These are phyloP conservation scores for Lytechinus pictus DNA, from an alignment of 35 echinoderm and acorn worm genomes.

Conservation along the genomic window DNA sequence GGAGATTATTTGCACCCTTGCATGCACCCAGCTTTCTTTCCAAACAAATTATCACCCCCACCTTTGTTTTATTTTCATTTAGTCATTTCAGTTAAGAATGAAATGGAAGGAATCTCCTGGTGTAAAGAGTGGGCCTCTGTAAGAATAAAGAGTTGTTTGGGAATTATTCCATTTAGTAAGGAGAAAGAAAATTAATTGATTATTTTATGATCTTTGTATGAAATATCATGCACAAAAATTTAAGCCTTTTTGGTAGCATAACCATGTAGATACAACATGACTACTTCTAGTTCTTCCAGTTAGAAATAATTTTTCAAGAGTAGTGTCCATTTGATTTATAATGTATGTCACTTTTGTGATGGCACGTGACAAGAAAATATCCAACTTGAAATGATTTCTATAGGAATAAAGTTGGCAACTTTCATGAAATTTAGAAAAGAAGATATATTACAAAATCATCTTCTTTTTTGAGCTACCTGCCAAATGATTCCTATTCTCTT, in stretches of 20 bases:
- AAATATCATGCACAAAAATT: constrained; percentile 38
- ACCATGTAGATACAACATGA: constrained; percentile 46
- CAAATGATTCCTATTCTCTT: constrained; percentile 43
- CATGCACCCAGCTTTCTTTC: constrained; percentile 8
- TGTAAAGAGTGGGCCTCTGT: constrained; percentile 9
- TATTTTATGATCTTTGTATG: constrained; percentile 5
- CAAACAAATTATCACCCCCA: background rate
- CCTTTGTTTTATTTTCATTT: background rate
- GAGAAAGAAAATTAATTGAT: background rate
- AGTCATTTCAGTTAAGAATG: background rate
- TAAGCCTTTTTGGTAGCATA: constrained; percentile 33
- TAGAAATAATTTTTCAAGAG: constrained; percentile 44
- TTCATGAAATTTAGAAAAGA: background rate
- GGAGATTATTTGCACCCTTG: background rate
- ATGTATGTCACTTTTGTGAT: constrained; percentile 17
- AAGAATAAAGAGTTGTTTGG: constrained; percentile 4
- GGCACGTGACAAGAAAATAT: constrained; percentile 33
- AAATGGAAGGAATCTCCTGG: background rate
- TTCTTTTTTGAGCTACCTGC: constrained; percentile 36
- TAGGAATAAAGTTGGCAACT: constrained; percentile 34
- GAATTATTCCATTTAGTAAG: background rate
- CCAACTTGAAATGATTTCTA: constrained; percentile 43
- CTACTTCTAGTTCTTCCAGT: constrained; percentile 52
- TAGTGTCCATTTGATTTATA: constrained; percentile 40
- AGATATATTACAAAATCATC: constrained; percentile 6